A percentile compares a stretch with the other conserved stretches of the same genome.
These are phyloP conservation scores for Eulithis prunata DNA, from an alignment of 2,888 invertebrate species.

Conservation along the genomic window DNA sequence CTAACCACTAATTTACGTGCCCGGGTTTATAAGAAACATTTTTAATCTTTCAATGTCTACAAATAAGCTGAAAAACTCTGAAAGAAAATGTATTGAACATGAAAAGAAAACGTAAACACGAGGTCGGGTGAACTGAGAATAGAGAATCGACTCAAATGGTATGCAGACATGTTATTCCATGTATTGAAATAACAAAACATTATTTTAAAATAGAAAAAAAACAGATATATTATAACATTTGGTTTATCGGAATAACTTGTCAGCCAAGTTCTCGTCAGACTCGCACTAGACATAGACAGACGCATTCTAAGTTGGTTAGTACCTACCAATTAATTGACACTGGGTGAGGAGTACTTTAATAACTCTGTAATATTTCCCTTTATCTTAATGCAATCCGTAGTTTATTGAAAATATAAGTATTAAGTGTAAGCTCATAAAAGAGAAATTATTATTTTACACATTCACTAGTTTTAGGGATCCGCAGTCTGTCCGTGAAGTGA, in stretches of 20 bases:
- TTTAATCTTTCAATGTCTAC: constrained; percentile 34
- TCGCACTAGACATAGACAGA: no score
- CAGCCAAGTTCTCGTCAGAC: no score
- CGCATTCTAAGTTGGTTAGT: no score
- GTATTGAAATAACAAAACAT: no score
- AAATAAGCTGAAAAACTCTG: constrained; percentile 28
- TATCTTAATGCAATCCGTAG: neutral
- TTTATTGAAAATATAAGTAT: constrained; percentile 17
- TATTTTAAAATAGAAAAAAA: no score
- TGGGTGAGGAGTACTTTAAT: no score
- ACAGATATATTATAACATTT: no score
- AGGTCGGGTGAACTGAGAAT: constrained; percentile 26
- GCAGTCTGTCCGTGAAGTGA: neutral
- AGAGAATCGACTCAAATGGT: constrained; percentile 49
- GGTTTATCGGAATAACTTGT: no score
- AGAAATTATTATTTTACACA: constrained; percentile 58
- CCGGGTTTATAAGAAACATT: constrained; percentile 27
- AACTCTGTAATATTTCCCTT: neutral
- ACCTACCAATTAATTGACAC: no score
- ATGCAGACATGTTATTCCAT: constrained; percentile 50
- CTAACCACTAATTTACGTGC: constrained; percentile 47
- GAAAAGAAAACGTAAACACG: constrained; percentile 23
- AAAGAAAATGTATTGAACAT: constrained; percentile 30
- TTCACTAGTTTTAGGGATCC: constrained; percentile 42
- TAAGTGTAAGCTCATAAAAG: constrained; percentile 51